Evolutionary conservation across 2,888 invertebrate genomes (phyloP).

Genomic region (Argyresthia goedartella): DNA sequence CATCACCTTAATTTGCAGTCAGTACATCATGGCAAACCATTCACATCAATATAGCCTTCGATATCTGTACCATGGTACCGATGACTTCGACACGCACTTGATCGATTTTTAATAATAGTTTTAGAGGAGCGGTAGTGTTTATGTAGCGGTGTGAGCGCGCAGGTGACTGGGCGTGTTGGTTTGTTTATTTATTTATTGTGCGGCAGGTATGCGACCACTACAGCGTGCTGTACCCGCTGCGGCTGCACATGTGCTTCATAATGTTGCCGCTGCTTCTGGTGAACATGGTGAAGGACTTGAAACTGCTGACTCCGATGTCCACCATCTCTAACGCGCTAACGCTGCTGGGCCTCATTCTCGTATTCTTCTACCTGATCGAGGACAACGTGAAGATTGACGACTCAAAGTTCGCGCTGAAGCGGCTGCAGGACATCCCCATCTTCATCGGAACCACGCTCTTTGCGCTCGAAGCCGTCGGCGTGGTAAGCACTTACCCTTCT

Average conservation of each 20-base stretch:
- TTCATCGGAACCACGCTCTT: constrained; percentile 92
- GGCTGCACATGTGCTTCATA: constrained; percentile 70
- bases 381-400: constrained; percentile 68
- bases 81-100: no score
- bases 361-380: constrained; percentile 78
- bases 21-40: no score
- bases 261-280: constrained; percentile 73
- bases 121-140: no score
- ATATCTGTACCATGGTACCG: no score
- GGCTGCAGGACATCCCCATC: constrained; percentile 71
- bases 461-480: constrained; percentile 85
- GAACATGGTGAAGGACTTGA: constrained; percentile 78
- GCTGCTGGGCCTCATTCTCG: constrained; percentile 77
- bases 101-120: no score
- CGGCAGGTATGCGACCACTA: constrained; percentile 63
- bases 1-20: no score
- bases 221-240: constrained; percentile 33
- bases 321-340: constrained; percentile 82
- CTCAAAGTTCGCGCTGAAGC: constrained; percentile 28
- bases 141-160: no score
- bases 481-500: constrained; percentile 61
- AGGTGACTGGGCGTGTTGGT: not conserved
- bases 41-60: no score
- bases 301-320: constrained; percentile 83
- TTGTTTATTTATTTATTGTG: not conserved